Base-by-base conservation (phyloP, 2,888 invertebrate genomes). In the Subacronicta megacephala region DNA sequence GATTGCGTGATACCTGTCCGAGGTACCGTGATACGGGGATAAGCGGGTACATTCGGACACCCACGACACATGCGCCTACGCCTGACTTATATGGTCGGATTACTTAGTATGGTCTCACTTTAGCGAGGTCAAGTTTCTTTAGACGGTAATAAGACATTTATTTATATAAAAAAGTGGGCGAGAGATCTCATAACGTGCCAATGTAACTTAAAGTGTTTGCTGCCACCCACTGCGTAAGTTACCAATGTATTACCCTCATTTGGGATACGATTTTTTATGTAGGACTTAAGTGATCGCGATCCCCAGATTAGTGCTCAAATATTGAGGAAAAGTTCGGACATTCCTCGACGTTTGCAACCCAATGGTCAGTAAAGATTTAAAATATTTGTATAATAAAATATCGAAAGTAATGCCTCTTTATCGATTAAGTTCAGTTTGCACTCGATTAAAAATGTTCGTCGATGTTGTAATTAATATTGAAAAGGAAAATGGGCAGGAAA, bases 31-130 rank as follows among this genome's bases (percentile, higher is more conserved):
- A 71, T 71, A 65, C 62, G 59, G 43, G 69, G 79, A 79, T 82
- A 66, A 75, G 71, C 59, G 70, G 77, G 71, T 72, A 65, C 73
- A 68, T 77, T 73, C 60, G 61, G 65, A 64, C 83, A 69, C 85
- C 83, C 81, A 85, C 86, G 77, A 59, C 58, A 65, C 42, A 45
- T 68, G 80, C 84, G 78, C 87, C 87, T 81, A 87, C 87, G 77
- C 80, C 23, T 52, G 45, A 85, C 83, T 61, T 82, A 57, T 81
- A 85, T 62, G 84, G 86, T 61, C 68, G 69, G 80, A 83, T 82
- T 85, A 82, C 81, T 83, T 77, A 72, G 72, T 75, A 61, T 68
- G 77, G 74, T 65, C 61, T 46, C 51, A 44, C 59, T 76, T 73
- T 76, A 69, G 68, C 70, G 68, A 76, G 76, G 75, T 74, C 74